Evolutionary conservation across 1,140 invertebrate genomes (phyloP).

Genomic region (Anthonomus grandis): DNA sequence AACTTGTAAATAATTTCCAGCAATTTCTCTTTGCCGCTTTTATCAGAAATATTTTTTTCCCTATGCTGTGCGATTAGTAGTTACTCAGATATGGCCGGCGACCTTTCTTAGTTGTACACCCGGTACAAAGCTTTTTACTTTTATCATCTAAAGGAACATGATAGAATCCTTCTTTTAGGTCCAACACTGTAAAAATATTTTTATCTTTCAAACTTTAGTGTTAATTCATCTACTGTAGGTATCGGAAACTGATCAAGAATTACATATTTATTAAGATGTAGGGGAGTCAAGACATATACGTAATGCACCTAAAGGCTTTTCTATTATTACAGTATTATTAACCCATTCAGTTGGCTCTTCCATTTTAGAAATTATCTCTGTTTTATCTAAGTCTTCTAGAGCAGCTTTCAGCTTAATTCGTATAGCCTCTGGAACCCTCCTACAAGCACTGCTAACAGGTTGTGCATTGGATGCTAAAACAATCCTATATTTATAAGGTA

Average conservation of each 20-base stretch:
- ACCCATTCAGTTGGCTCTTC: constrained; percentile 18
- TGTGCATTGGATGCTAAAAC: background rate
- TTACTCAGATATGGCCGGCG: too few relatives aligned
- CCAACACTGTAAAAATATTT: constrained; percentile 49
- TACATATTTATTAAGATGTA: constrained; percentile 15
- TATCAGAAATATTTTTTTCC: too few relatives aligned
- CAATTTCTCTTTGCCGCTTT: too few relatives aligned
- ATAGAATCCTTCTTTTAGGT: too few relatives aligned
- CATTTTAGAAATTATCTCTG: constrained; percentile 5
- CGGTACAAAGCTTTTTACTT: constrained; percentile 38
- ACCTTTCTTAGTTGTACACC: too few relatives aligned
- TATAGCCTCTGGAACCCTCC: constrained; percentile 1
- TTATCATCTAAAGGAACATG: constrained; percentile 41
- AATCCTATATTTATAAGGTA: background rate
- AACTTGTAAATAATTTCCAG: too few relatives aligned
- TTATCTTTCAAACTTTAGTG: constrained; percentile 41
- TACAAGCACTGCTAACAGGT: too few relatives aligned
- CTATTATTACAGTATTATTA: constrained; percentile 17
- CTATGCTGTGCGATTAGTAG: too few relatives aligned
- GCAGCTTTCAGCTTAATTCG: constrained; percentile 2
- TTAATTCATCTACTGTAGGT: constrained; percentile 44
- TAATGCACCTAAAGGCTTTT: constrained; percentile 13
- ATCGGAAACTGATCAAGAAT: constrained; percentile 18
- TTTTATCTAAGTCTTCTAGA: constrained; percentile 9
- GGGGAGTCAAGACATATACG: constrained; percentile 22